phyloP scores from a whole-genome alignment of 1,140 invertebrate genomes.

The Campodea augens region DNA sequence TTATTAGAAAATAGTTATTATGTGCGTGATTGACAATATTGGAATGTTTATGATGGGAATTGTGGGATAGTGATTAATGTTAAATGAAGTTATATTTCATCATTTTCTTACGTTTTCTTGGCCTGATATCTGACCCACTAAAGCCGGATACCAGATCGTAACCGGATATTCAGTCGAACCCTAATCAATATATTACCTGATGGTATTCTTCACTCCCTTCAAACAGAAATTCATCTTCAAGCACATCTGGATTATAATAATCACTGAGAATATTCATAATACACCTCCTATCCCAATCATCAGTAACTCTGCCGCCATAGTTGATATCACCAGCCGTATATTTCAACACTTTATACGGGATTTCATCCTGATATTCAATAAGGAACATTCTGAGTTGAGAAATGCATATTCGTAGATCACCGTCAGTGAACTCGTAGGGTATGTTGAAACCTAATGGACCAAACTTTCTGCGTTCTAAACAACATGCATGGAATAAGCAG shows the following conservation, averaged over 20 bases:
- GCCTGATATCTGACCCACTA: no score
- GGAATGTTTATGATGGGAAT: no score
- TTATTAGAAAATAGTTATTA: no score
- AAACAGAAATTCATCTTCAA: slow-evolving; percentile 35
- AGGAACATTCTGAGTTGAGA: slow-evolving; percentile 46
- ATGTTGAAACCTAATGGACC: slow-evolving; percentile 55
- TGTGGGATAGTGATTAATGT: no score
- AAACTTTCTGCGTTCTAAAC: slow-evolving; percentile 48
- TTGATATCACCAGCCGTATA: slow-evolving; percentile 62
- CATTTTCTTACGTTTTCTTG: no score
- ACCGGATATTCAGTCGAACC: no score
- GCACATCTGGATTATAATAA: slow-evolving; percentile 40
- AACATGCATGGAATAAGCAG: slow-evolving; percentile 47
- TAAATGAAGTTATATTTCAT: no score
- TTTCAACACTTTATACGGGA: slow-evolving; percentile 32
- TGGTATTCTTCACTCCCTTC: slow-evolving; percentile 35
- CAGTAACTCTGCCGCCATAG: slow-evolving; percentile 67
- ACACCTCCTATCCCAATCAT: slow-evolving; percentile 63
- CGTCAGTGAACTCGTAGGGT: slow-evolving; percentile 53
- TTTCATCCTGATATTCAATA: slow-evolving; percentile 40
- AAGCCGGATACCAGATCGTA: no score
- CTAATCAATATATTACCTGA: no score
- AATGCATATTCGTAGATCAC: slow-evolving; percentile 49
- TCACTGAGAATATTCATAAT: slow-evolving; percentile 46
- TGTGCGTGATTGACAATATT: no score